Conservation (phyloP, 1,140 invertebrate genomes). For the Caenorhabditis brenneri region DNA sequence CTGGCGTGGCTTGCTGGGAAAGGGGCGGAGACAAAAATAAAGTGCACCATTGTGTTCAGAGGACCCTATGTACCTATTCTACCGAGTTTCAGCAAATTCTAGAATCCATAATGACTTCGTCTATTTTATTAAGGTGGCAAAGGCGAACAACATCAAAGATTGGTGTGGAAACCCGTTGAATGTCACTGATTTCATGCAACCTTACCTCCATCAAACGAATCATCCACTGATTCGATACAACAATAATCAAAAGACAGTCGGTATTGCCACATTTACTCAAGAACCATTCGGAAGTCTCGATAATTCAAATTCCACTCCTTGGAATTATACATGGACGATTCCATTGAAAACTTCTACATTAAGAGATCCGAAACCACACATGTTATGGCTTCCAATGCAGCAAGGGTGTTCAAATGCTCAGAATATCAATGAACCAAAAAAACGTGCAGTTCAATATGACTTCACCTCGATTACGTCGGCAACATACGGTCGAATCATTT, state of each 20-base stretch:
- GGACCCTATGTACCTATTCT: too few relatives aligned
- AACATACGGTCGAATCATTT: constrained; percentile 40
- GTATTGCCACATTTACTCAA: constrained; percentile 10
- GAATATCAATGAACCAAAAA: constrained; percentile 9
- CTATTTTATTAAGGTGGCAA: not conserved
- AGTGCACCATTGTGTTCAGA: too few relatives aligned
- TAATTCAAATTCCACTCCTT: constrained; percentile 35
- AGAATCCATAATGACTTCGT: too few relatives aligned
- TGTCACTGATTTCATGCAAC: constrained; percentile 50
- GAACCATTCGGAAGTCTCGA: not conserved
- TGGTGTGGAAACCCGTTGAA: constrained; percentile 48
- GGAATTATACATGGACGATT: constrained; percentile 50
- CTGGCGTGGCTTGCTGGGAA: too few relatives aligned
- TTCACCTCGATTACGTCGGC: constrained; percentile 32
- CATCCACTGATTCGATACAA: constrained; percentile 37
- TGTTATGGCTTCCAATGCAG: constrained; percentile 23
- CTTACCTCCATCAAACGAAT: constrained; percentile 49
- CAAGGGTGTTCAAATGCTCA: not conserved
- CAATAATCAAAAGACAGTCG: not conserved
- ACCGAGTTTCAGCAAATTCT: too few relatives aligned
- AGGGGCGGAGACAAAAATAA: too few relatives aligned
- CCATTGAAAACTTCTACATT: constrained; percentile 22
- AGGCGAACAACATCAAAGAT: constrained; percentile 37
- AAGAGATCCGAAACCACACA: not conserved
- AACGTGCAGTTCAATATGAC: not conserved